Evolutionary conservation across 2,797 vertebrate species (phyloP).

Genomic region (Hemibagrus guttatus): DNA sequence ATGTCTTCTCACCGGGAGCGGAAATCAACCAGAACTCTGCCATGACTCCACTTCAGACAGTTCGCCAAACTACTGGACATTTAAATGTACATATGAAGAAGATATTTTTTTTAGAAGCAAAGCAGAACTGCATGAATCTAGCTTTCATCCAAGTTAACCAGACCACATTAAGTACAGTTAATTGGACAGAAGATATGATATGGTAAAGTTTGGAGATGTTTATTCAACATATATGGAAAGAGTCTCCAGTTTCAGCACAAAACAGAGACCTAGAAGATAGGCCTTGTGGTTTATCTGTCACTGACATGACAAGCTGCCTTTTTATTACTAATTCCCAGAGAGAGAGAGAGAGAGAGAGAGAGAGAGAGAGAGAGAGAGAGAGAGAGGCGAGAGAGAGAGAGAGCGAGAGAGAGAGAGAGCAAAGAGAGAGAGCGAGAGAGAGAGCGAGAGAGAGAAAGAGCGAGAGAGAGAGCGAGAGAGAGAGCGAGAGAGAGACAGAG

Average conservation of each 20-base stretch:
- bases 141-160: neutral
- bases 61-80: neutral
- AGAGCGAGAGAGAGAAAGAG: too few relatives aligned
- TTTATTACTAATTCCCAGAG: neutral
- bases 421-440: too few relatives aligned
- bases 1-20: slow-evolving; percentile 95
- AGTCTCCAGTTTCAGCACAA: neutral
- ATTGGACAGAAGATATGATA: neutral
- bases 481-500: too few relatives aligned
- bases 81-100: neutral
- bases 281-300: neutral
- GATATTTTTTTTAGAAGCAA: neutral
- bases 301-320: neutral
- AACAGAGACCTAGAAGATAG: neutral
- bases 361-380: too few relatives aligned
- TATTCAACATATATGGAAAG: neutral
- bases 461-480: too few relatives aligned
- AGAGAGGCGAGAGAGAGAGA: too few relatives aligned
- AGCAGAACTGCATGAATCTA: neutral
- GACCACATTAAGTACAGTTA: neutral
- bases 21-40: slow-evolving; percentile 96
- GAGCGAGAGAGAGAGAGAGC: too few relatives aligned
- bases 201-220: neutral
- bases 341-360: too few relatives aligned
- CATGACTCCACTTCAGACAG: slow-evolving; percentile 72